Conservation (phyloP, 1,140 invertebrate species). For the Homarus americanus region DNA sequence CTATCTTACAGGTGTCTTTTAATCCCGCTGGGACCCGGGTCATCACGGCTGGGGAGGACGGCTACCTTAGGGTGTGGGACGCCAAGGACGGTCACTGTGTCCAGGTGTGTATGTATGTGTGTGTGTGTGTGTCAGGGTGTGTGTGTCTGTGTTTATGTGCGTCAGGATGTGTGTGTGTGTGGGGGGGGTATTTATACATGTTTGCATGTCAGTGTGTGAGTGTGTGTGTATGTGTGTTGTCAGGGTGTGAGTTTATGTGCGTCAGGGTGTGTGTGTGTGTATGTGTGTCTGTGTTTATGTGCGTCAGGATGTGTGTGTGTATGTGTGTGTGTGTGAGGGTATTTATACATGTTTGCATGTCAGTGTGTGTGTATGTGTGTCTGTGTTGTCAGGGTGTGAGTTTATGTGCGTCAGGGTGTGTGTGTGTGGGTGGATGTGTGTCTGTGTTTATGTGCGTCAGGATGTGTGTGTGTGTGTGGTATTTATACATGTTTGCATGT, state of each 20-base stretch:
- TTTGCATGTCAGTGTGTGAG: background rate
- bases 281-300: too few species aligned
- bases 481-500: too few species aligned
- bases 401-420: too few species aligned
- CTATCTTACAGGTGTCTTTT: conserved; percentile 40
- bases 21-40: conserved; percentile 48
- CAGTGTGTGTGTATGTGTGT: too few species aligned
- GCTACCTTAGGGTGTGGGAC: conserved; percentile 52
- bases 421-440: too few species aligned
- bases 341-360: too few species aligned
- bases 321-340: conserved; percentile 1
- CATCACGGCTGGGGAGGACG: conserved; percentile 58
- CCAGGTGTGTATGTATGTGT: conserved; percentile 10
- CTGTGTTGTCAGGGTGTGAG: too few species aligned
- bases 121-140: background rate
- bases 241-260: too few species aligned
- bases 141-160: too few species aligned
- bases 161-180: too few species aligned
- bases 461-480: too few species aligned
- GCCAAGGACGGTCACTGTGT: conserved; percentile 30
- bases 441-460: background rate
- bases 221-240: background rate
- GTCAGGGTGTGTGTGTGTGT: too few species aligned
- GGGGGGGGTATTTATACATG: background rate
- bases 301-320: background rate